Base-by-base conservation (phyloP, 2,113 vertebrate genomes). In the Solea solea region DNA sequence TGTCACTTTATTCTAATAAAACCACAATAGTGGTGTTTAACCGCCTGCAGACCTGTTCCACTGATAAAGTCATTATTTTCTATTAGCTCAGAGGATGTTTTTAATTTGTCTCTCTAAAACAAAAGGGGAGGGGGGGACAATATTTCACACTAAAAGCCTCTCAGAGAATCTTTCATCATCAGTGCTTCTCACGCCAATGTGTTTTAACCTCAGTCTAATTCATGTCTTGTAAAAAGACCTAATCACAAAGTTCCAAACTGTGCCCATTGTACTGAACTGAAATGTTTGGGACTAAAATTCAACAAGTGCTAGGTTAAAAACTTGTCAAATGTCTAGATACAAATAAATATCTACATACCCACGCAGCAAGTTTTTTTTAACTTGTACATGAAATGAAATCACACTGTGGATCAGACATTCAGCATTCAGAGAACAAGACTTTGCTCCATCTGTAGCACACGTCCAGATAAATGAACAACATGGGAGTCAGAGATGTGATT, bases 21-120 rank as follows among this genome's bases (percentile, higher is more conserved):
- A 34, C 34, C 11, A 63, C 50, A 67, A 63, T 12, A 9, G 41
- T 9, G 12, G 49, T 57, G 8, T 50, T 40, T 5, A 60, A 40
- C 0, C 0, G 16, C 39, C 9, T 10, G 56, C 16, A n/a, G 76
- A 46, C 14, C 15, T 41, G 21, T 64, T 71, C 52, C 27, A 40
- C 25, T 21, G 28, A 53, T 5, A 65, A 71, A 53, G 15, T 27
- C 14, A 4, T 59, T 71, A 61, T 27, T n/a, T 21, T 21, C 21
- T 21, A 21, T 21, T 21, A 21, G 21, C 21, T 21, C 21, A 21
- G 21, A 21, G 21, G 21, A 67, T 49, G 62, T 49, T 34, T 76
- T 79, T 60, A 50, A 71, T 78, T 58, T 74, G 44, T 45, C 69
- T 74, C 58, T 65, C 71, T 54, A 63, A 45, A 59, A 59, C 54